Evolutionary conservation across 1,140 invertebrate species (phyloP).

Genomic region (Cydia splendana): DNA sequence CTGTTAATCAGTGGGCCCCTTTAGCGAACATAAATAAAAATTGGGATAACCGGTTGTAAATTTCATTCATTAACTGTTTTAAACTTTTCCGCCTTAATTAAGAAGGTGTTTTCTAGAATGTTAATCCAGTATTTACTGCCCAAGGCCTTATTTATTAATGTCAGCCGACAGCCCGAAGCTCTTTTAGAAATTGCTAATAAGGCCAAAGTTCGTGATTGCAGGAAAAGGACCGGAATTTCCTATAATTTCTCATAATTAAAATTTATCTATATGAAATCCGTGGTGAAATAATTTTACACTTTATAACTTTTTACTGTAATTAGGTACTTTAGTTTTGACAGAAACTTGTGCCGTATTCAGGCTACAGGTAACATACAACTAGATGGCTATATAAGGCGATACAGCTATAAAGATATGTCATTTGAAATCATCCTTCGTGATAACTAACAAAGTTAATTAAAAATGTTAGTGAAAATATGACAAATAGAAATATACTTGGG

Average conservation of each 20-base stretch:
- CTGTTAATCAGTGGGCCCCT: too few relatives aligned
- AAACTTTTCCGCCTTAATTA: neutral
- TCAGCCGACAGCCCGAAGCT: neutral
- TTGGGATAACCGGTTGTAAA: neutral
- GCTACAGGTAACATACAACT: too few relatives aligned
- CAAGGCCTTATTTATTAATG: neutral
- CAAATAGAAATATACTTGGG: too few relatives aligned
- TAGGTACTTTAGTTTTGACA: too few relatives aligned
- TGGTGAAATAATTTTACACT: constrained; percentile 2
- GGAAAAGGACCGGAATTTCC: constrained; percentile 18
- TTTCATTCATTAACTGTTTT: neutral
- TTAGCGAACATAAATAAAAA: neutral
- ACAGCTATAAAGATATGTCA: too few relatives aligned
- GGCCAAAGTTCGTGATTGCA: neutral
- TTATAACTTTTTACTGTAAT: neutral
- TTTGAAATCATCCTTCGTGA: too few relatives aligned
- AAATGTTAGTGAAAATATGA: too few relatives aligned
- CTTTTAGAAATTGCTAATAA: neutral
- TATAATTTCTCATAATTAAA: constrained; percentile 22
- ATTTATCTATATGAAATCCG: neutral
- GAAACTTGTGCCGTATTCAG: too few relatives aligned
- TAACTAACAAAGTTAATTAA: too few relatives aligned
- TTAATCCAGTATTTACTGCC: constrained; percentile 1
- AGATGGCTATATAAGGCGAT: too few relatives aligned
- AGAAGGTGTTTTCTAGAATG: neutral